Conservation (phyloP, 1,140 invertebrate species). For the Drosophila setifemur region DNA sequence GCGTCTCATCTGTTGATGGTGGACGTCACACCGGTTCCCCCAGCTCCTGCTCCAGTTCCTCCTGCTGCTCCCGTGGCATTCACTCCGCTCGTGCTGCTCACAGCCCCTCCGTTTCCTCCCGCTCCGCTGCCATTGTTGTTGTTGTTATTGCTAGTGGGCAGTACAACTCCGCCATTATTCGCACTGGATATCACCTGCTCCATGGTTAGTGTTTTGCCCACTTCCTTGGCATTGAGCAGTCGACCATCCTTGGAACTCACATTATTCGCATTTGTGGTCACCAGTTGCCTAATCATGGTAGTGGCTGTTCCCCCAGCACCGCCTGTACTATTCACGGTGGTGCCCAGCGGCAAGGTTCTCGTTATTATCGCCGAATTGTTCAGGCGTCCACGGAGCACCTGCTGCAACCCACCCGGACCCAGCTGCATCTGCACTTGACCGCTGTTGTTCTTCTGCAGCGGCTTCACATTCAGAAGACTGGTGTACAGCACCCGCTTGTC, state of each 20-base stretch:
- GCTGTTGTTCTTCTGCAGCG: constrained; percentile 77
- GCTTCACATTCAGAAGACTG: constrained; percentile 75
- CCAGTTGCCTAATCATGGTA: constrained; percentile 59
- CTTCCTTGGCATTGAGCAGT: constrained; percentile 49
- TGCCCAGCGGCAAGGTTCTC: constrained; percentile 68
- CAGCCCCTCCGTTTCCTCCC: constrained; percentile 18
- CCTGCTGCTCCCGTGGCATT: constrained; percentile 5
- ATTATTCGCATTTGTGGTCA: constrained; percentile 50
- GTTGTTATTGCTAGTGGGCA: constrained; percentile 59
- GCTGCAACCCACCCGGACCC: constrained; percentile 60
- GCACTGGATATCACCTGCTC: constrained; percentile 70
- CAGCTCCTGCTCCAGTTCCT: constrained; percentile 2
- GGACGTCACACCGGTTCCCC: constrained; percentile 45
- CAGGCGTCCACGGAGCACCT: constrained; percentile 68
- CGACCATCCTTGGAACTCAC: constrained; percentile 33
- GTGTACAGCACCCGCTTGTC: constrained; percentile 79
- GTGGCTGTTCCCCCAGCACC: constrained; percentile 26
- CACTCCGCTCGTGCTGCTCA: constrained; percentile 17
- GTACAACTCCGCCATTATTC: constrained; percentile 65
- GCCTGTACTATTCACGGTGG: constrained; percentile 63
- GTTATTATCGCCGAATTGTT: constrained; percentile 77
- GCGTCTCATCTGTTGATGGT: constrained; percentile 80
- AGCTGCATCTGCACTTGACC: constrained; percentile 80
- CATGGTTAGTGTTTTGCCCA: constrained; percentile 63
- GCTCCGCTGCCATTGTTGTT: constrained; percentile 49